These are phyloP conservation scores for Cataglyphis hispanica DNA, from an alignment of 1,140 invertebrate species.

Conservation along the genomic window DNA sequence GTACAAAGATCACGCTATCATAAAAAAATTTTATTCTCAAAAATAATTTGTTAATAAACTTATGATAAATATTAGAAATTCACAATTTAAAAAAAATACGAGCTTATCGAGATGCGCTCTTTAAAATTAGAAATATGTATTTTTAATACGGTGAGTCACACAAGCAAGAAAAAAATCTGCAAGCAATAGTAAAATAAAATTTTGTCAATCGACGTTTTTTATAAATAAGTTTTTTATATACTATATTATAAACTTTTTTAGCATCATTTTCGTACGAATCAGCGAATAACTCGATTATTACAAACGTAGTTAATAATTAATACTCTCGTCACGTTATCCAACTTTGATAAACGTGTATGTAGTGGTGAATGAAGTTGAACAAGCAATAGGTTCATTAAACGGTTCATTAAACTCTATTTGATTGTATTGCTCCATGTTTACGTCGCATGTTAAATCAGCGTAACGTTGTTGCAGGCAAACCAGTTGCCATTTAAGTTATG, in stretches of 20 bases:
- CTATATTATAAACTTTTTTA: neutral
- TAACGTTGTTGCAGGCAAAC: constrained; percentile 46
- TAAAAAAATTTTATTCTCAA: neutral
- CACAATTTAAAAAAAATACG: neutral
- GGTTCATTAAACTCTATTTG: constrained; percentile 60
- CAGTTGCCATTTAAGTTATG: constrained; percentile 53
- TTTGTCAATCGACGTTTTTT: neutral
- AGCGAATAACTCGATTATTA: neutral
- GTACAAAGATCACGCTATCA: neutral
- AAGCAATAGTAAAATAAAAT: neutral
- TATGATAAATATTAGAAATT: neutral
- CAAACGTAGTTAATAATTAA: constrained; percentile 39
- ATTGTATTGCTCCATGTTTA: constrained; percentile 46
- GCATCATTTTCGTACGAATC: neutral
- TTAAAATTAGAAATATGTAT: neutral
- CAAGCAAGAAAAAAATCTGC: neutral
- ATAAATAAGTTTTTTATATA: neutral
- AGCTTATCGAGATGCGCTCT: no score
- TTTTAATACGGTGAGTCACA: neutral
- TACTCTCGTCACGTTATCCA: constrained; percentile 12
- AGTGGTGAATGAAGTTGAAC: constrained; percentile 54
- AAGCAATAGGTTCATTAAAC: constrained; percentile 62
- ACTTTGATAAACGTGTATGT: neutral
- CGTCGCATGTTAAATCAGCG: constrained; percentile 51
- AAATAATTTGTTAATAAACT: neutral